These are phyloP conservation scores for Pempheris klunzingeri DNA, from an alignment of 2,797 vertebrate species.

Conservation along the genomic window DNA sequence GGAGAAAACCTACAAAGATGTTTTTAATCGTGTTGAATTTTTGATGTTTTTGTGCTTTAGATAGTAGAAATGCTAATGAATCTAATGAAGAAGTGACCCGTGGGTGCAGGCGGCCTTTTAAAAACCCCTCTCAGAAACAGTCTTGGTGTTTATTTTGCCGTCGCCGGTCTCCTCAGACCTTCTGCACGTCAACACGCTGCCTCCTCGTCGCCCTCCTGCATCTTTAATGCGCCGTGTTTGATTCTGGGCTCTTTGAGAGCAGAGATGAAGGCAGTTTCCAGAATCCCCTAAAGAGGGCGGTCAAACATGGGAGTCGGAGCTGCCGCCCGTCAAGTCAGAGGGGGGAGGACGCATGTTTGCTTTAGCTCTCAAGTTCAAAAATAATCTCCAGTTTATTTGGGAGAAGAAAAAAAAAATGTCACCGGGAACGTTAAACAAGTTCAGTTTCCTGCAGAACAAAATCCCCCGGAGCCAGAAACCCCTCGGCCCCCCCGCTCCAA, in stretches of 20 bases:
- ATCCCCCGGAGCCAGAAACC: background rate
- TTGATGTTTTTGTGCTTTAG: background rate
- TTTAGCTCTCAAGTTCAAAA: constrained; percentile 39
- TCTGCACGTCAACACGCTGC: constrained; percentile 32
- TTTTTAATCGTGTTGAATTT: no score
- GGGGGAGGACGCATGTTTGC: constrained; percentile 7
- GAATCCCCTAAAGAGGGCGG: constrained; percentile 89
- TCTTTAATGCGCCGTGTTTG: constrained; percentile 15
- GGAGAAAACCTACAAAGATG: no score
- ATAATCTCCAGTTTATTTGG: constrained; percentile 20
- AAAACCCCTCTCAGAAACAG: background rate
- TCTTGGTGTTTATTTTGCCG: background rate
- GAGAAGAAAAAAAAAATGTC: no score
- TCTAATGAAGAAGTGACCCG: no score
- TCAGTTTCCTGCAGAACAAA: constrained; percentile 24
- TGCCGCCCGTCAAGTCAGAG: constrained; percentile 41
- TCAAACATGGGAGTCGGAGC: constrained; percentile 68
- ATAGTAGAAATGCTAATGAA: background rate
- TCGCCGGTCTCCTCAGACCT: background rate
- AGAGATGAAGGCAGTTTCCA: constrained; percentile 78
- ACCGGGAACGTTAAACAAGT: background rate
- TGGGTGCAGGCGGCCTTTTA: constrained; percentile 6
- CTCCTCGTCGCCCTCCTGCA: constrained; percentile 20
- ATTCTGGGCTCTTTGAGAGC: constrained; percentile 6
- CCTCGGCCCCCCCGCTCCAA: constrained; percentile 4